Evolutionary conservation across 2,113 vertebrate genomes (phyloP).

Genomic region (Aix galericulata): DNA sequence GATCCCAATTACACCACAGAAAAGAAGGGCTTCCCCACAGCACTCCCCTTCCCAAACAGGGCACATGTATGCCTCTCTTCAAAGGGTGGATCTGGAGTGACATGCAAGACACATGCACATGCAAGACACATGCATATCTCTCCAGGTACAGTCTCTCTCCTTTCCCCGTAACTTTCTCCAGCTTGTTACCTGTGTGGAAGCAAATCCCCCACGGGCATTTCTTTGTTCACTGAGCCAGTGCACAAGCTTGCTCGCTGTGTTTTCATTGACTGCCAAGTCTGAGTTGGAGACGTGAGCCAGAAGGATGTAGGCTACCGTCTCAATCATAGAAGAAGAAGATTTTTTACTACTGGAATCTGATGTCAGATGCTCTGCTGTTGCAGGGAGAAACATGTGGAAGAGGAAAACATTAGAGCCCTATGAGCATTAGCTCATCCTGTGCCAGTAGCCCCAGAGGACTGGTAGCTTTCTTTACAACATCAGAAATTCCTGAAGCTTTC

Average conservation of each 20-base stretch:
- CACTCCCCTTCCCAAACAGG: background rate
- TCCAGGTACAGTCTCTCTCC: background rate
- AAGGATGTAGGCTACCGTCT: constrained; percentile 54
- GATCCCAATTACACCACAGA: background rate
- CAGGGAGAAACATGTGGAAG: background rate
- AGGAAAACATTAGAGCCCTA: background rate
- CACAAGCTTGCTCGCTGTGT: constrained; percentile 32
- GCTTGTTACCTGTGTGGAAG: constrained; percentile 62
- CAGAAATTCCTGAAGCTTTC: background rate
- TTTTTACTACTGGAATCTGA: background rate
- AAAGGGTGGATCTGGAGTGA: background rate
- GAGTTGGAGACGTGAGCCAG: constrained; percentile 46
- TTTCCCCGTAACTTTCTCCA: background rate
- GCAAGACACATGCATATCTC: background rate
- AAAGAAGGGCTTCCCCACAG: background rate
- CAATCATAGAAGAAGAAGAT: constrained; percentile 16
- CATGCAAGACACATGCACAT: background rate
- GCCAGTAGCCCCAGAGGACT: background rate
- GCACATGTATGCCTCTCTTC: background rate
- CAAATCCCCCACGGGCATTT: constrained; percentile 49
- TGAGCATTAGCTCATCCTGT: background rate
- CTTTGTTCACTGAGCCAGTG: background rate
- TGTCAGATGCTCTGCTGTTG: background rate
- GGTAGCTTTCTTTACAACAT: background rate
- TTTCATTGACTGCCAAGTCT: background rate